Percentiles rank a stretch among this genome's conserved stretches.
Evolutionary conservation across 2,113 vertebrate genomes (phyloP).

Genomic region (Recurvirostra avosetta): DNA sequence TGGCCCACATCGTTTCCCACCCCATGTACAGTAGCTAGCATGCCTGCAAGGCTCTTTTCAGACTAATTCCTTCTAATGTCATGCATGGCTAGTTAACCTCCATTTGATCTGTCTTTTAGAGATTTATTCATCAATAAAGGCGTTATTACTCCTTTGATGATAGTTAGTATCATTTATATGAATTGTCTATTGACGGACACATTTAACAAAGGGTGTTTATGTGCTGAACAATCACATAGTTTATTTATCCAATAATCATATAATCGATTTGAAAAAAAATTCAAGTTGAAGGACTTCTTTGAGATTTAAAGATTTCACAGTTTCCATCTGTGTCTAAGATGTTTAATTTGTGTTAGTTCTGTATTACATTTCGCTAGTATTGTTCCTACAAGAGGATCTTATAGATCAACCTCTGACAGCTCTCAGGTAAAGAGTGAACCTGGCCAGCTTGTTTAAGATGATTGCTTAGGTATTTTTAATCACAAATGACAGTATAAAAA

Average conservation of each 20-base stretch:
- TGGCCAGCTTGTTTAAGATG: background rate
- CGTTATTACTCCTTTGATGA: slow-evolving; percentile 70
- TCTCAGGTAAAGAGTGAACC: slow-evolving; percentile 10
- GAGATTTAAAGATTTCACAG: slow-evolving; percentile 43
- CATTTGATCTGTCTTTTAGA: slow-evolving; percentile 77
- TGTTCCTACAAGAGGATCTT: background rate
- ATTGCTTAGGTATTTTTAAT: background rate
- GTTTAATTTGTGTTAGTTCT: slow-evolving; percentile 45
- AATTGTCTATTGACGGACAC: slow-evolving; percentile 69
- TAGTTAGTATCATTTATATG: slow-evolving; percentile 73
- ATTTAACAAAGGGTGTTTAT: slow-evolving; percentile 62
- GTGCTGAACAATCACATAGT: slow-evolving; percentile 66
- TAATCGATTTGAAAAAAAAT: slow-evolving; percentile 44
- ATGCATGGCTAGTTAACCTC: slow-evolving; percentile 77
- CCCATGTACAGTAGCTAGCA: slow-evolving; percentile 1
- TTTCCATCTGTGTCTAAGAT: slow-evolving; percentile 40
- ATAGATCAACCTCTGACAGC: slow-evolving; percentile 30
- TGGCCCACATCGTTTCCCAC: background rate
- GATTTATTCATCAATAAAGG: slow-evolving; percentile 82
- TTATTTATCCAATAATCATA: slow-evolving; percentile 67
- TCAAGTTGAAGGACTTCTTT: slow-evolving; percentile 58
- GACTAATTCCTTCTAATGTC: slow-evolving; percentile 75
- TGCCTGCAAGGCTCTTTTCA: slow-evolving; percentile 57
- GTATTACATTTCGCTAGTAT: slow-evolving; percentile 20
- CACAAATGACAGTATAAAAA: background rate